phyloP scores from a whole-genome alignment of 2,797 vertebrate species.

The Crocodylus rhombifer region DNA sequence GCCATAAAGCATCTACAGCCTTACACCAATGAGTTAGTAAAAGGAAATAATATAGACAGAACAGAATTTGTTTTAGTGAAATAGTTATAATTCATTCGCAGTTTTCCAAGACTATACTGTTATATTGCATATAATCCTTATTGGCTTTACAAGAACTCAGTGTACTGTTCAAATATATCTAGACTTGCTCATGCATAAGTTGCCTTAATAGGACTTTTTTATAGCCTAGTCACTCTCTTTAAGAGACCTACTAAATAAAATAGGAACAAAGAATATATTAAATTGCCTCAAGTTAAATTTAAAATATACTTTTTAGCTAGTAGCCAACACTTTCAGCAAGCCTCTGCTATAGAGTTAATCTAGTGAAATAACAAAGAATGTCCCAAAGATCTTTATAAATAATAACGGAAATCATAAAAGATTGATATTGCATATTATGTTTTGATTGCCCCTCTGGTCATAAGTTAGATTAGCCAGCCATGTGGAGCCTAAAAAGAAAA shows the following conservation, averaged over 20 bases:
- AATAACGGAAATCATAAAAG: constrained; percentile 8
- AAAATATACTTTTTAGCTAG: constrained; percentile 6
- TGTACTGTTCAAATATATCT: neutral
- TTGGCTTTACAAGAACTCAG: neutral
- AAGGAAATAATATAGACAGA: constrained; percentile 23
- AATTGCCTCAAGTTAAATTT: constrained; percentile 33
- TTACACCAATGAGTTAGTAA: constrained; percentile 29
- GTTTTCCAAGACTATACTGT: neutral
- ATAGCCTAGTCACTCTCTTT: neutral
- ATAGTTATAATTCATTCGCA: neutral
- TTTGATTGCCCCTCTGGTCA: constrained; percentile 8
- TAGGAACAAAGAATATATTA: constrained; percentile 15
- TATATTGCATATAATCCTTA: neutral
- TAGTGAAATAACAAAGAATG: neutral
- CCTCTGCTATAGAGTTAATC: neutral
- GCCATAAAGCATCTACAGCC: constrained; percentile 17
- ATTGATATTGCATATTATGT: neutral
- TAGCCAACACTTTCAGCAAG: neutral
- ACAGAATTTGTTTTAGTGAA: constrained; percentile 49
- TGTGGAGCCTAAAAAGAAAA: neutral
- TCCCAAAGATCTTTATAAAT: constrained; percentile 9
- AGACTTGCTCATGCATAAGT: constrained; percentile 1
- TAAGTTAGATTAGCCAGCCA: neutral
- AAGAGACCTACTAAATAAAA: neutral
- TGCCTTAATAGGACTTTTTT: constrained; percentile 4